Evolutionary conservation across 1,140 invertebrate species (phyloP), one percentile per base, ranked within the genome.

Genomic region (Leptinotarsa undecemlineata): DNA sequence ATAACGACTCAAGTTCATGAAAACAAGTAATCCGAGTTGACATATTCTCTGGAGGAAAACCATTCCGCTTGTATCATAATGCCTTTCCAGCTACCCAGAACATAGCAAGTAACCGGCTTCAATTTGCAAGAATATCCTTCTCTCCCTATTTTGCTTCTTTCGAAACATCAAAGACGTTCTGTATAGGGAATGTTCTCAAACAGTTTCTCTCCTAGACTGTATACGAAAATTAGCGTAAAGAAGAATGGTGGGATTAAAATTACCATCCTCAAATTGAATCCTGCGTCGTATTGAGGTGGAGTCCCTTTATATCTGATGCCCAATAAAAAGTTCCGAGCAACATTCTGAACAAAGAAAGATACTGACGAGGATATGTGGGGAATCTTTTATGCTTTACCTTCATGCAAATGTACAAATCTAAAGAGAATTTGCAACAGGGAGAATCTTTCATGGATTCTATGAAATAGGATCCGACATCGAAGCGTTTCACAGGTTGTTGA

Each of bases 161-260:
- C 15, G 14, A 57, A 19, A 57, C 51, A 57, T 57, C 51, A 57
- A 57, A 57, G 51, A 57, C 51, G n/a, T 57, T 57, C n/a, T n/a
- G 51, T 57, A 19, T 13, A 57, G 51, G 51, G 14, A 3, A 57
- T 17, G 51, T 19, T 57, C n/a, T n/a, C n/a, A 57, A 17, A 17
- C 51, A 15, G 51, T 57, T 68, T 68, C 42, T 68, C 66, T 33
- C 19, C 66, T n/a, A 13, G 19, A 47, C 66, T 68, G 66, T 68
- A 47, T 68, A 68, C 66, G 66, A 68, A 68, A 68, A 68, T 68
- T 68, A 68, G 66, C 66, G 66, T 68, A 68, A 68, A 68, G 66
- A 42, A 68, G 66, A 68, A 68, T 68, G 42, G 66, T 68, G 42
- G 42, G 66, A 68, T 68, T 68, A 68, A 68, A 68, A 68, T 68